Base-by-base conservation (phyloP, 1,140 invertebrate genomes). In the Ylistrum balloti region DNA sequence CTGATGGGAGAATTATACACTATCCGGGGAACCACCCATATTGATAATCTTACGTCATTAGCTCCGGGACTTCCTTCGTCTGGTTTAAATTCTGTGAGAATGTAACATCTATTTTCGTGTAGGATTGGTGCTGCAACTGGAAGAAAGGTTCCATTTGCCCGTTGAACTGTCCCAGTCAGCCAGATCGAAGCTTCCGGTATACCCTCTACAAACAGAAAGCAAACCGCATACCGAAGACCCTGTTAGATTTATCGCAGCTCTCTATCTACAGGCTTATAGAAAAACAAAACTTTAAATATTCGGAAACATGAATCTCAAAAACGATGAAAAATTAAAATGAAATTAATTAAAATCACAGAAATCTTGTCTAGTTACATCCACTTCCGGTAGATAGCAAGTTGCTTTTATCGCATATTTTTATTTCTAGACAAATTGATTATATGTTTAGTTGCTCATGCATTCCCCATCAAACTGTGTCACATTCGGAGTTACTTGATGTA, bases 21-120 rank as follows among this genome's bases (percentile, higher is more conserved):
- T n/a, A n/a, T n/a, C n/a, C n/a, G n/a, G n/a, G n/a, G n/a, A n/a
- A n/a, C n/a, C n/a, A n/a, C n/a, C n/a, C n/a, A n/a, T n/a, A n/a
- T n/a, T n/a, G n/a, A n/a, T n/a, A n/a, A n/a, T n/a, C 22, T 89
- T 88, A 92, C 92, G 86, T 90, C 33, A 88, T 86, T 34, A 33
- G 33, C 74, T 35, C 74, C 86, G 2, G 38, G 86, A 7, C 48
- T 88, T 28, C 85, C 48, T 17, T 89, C 85, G 33, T 93, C 92
- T 0, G 94, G 92, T 33, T 48, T 88, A 41, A 95, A 95, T 87
- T 95, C 89, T 15, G 92, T 94, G 7, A 95, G 85, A 48, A 95
- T 86, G 89, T 94, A 95, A 34, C 91, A 89, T 28, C 94, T 88
- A 28, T 91, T 92, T n/a, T 92, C 92, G 28, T 86, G 90, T 32